phyloP scores from a whole-genome alignment of 2,888 invertebrate genomes.

The Fabriciana adippe region DNA sequence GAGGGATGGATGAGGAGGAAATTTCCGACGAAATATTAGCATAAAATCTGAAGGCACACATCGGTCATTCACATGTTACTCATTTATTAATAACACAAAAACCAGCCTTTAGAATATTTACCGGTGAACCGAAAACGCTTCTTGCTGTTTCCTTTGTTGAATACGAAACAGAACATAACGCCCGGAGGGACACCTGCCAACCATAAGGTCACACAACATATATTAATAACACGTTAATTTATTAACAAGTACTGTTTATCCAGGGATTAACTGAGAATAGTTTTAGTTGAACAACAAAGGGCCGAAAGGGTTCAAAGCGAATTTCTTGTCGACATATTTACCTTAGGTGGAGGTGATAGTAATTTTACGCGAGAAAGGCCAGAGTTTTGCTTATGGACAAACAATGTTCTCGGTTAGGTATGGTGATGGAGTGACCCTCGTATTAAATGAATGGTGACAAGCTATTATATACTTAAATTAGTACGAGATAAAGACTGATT shows the following conservation, averaged over 20 bases:
- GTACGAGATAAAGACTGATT: constrained; percentile 18
- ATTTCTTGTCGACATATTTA: constrained; percentile 83
- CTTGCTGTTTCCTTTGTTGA: constrained; percentile 74
- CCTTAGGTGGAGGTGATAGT: constrained; percentile 80
- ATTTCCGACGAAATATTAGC: constrained; percentile 36
- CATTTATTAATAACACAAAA: constrained; percentile 74
- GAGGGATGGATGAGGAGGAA: constrained; percentile 29
- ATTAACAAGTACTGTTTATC: constrained; percentile 81
- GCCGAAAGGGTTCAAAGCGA: constrained; percentile 80
- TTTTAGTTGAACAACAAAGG: constrained; percentile 82
- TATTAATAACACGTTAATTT: constrained; percentile 82
- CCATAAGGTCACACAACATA: constrained; percentile 77
- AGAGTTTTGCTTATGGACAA: constrained; percentile 60
- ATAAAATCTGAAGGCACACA: constrained; percentile 57
- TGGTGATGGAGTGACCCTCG: constrained; percentile 34
- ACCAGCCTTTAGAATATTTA: constrained; percentile 72
- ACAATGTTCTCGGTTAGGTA: constrained; percentile 54
- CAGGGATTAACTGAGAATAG: constrained; percentile 81
- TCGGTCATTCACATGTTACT: constrained; percentile 54
- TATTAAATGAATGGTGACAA: constrained; percentile 17
- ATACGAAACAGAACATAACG: constrained; percentile 63
- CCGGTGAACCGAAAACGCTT: constrained; percentile 72
- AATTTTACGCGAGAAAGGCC: constrained; percentile 80
- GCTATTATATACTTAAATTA: constrained; percentile 33
- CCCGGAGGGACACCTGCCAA: constrained; percentile 77